phyloP scores from a whole-genome alignment of 2,888 invertebrate genomes.

The Hydraecia micacea region DNA sequence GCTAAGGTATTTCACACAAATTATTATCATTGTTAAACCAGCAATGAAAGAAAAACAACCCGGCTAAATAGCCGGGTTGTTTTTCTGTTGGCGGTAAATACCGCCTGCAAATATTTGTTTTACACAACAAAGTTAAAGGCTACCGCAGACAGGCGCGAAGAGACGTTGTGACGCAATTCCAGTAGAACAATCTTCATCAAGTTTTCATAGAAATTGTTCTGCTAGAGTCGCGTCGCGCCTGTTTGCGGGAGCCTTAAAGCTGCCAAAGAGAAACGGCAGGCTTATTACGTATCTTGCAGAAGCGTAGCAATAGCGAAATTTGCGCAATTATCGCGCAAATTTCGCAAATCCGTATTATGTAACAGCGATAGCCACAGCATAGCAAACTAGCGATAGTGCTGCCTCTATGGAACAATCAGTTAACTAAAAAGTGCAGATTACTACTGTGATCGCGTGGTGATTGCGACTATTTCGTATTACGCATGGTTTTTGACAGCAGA shows the following conservation, averaged over 20 bases:
- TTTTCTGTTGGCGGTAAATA: not conserved
- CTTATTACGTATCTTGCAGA: no score
- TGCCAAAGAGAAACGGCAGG: constrained; percentile 12
- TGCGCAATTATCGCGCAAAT: no score
- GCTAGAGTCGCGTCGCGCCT: not conserved
- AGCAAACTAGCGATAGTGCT: no score
- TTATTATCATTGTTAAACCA: constrained; percentile 16
- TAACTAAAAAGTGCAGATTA: no score
- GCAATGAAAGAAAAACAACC: constrained; percentile 29
- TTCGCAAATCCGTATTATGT: no score
- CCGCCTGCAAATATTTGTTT: constrained; percentile 30
- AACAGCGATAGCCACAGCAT: no score
- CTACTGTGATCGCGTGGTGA: no score
- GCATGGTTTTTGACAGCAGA: no score
- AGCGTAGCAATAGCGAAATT: no score
- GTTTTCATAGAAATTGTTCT: not conserved
- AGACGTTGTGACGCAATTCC: not conserved
- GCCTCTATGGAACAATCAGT: no score
- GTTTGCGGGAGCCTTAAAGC: not conserved
- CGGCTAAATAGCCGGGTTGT: not conserved
- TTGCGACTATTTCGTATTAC: no score
- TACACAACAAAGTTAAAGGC: constrained; percentile 23
- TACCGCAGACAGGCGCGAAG: not conserved
- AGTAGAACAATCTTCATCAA: not conserved
- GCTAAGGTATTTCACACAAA: not conserved